Evolutionary conservation across 2,797 vertebrate species (phyloP), one percentile per base, ranked within the genome.

Genomic region (Acropternis orthonyx): DNA sequence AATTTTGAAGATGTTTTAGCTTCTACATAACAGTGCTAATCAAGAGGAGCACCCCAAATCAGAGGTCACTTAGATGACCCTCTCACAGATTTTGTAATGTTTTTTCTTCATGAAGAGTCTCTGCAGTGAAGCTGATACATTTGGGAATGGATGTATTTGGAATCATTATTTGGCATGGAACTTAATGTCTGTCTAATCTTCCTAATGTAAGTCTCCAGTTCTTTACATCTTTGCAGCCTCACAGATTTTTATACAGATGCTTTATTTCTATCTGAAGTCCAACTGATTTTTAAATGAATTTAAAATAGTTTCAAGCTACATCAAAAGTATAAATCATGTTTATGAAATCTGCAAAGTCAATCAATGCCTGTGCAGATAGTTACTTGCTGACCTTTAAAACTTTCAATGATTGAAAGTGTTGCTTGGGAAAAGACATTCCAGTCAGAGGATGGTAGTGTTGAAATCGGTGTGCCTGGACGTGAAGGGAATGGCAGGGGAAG

Each of bases 311-410:
- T 74, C 56, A 82, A 74, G 6, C 15, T 32, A 85, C 23, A 19
- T 69, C 39, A 24, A 24, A 74, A 82, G 16, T 27, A 18, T n/a
- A 89, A 82, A 72, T 46, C 7, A 28, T 12, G 10, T 72, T 85
- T 76, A 65, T 19, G 84, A 78, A 77, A 61, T 79, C 43, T 74
- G 17, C 34, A 16, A 18, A 88, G 10, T n/a, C 36, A 55, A 1
- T 30, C 49, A 41, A 2, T 49, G 19, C 15, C 21, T 58, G 11
- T 86, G 51, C 24, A 43, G 48, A 21, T 19, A 51, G 54, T 49
- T 92, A 55, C n/a, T 88, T 95, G n/a, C 96, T 97, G 63, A 97
- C 97, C 97, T 97, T 96, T 97, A 66, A 98, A 67, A 54, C 68
- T 96, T 89, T 96, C 93, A 66, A 83, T 46, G 37, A 97, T 5